Percentiles rank a stretch among this genome's conserved stretches.
phyloP scores from a whole-genome alignment of 2,888 invertebrate species.

The Mactromeris polynyma region DNA sequence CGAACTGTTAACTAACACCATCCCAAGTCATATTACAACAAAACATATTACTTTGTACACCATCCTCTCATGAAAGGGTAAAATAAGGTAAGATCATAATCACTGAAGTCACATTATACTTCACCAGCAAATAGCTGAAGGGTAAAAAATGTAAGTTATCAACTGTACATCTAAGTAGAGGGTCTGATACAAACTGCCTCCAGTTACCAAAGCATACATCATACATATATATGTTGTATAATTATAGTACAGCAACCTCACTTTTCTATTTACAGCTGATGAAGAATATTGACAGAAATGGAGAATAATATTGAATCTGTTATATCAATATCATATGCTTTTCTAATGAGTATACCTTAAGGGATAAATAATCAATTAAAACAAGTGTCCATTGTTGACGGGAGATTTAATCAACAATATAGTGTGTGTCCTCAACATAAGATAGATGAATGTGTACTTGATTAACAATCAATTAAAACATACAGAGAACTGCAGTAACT shows the following conservation, averaged over 20 bases:
- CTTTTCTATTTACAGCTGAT: background rate
- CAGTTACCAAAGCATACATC: background rate
- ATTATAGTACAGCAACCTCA: background rate
- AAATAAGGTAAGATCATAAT: background rate
- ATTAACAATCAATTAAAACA: too few species aligned
- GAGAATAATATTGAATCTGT: background rate
- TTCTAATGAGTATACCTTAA: background rate
- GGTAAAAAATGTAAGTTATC: background rate
- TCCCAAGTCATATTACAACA: too few species aligned
- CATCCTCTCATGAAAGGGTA: too few species aligned
- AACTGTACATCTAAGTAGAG: background rate
- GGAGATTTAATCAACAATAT: background rate
- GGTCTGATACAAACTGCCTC: background rate
- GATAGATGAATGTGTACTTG: too few species aligned
- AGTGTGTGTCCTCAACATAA: background rate
- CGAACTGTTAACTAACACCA: too few species aligned
- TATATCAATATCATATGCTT: background rate
- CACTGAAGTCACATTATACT: background rate
- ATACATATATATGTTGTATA: background rate
- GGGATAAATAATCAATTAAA: background rate
- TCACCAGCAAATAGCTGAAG: background rate
- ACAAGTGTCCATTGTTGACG: background rate
- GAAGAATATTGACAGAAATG: background rate
- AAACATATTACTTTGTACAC: too few species aligned
- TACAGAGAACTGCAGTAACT: too few species aligned